Percentiles rank a stretch among this genome's conserved stretches.
phyloP scores from a whole-genome alignment of 2,797 vertebrate genomes.

The Syndactyla subalaris region DNA sequence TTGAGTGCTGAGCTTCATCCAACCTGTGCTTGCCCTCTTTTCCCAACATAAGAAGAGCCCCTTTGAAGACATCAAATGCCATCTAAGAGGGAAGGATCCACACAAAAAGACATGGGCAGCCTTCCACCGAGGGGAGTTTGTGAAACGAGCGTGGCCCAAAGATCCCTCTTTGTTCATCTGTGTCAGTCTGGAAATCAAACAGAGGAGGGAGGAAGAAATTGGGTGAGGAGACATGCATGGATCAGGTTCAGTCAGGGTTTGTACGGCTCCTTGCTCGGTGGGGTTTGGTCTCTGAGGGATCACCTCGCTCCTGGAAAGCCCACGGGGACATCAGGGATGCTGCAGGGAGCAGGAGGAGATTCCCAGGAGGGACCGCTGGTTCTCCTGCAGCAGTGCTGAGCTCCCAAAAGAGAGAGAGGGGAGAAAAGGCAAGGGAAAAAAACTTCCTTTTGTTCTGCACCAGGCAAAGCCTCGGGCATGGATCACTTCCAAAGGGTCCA shows the following conservation, averaged over 20 bases:
- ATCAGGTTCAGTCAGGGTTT: accelerated
- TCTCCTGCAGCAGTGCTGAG: accelerated
- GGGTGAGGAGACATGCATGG: not conserved
- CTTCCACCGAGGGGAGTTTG: not conserved
- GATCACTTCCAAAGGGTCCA: not conserved
- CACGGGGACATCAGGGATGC: not conserved
- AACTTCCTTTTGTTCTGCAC: not conserved
- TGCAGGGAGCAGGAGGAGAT: not conserved
- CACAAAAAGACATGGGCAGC: not conserved
- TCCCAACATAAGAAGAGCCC: not conserved
- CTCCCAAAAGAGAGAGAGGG: not conserved
- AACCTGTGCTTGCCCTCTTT: not conserved
- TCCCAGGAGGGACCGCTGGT: not conserved
- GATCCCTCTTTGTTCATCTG: not conserved
- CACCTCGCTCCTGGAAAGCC: not conserved
- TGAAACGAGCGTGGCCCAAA: not conserved
- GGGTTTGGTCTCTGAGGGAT: not conserved
- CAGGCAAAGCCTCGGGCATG: not conserved
- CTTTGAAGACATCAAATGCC: slow-evolving; percentile 4
- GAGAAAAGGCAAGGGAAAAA: not conserved
- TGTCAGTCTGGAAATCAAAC: not conserved
- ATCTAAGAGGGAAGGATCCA: not conserved
- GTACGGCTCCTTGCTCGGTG: accelerated
- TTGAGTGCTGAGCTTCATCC: not conserved
- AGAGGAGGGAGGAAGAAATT: not conserved